These are phyloP conservation scores for Pithys albifrons DNA, from an alignment of 2,113 vertebrate species.

Conservation along the genomic window DNA sequence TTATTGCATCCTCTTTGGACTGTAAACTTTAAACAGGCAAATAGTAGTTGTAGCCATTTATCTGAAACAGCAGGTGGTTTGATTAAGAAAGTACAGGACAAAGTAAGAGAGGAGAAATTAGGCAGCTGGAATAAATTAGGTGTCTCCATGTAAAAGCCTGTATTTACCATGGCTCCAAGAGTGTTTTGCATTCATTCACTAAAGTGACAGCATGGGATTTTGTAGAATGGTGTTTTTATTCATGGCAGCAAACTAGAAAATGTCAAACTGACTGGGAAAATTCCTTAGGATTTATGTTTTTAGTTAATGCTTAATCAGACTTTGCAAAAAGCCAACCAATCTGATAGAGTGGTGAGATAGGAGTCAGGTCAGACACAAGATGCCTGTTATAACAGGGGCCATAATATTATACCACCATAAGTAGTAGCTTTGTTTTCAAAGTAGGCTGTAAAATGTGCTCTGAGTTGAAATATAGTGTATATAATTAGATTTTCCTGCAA, in stretches of 20 bases:
- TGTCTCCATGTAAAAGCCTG: neutral
- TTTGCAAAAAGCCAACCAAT: neutral
- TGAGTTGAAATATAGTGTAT: neutral
- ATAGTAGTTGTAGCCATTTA: neutral
- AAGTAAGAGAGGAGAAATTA: neutral
- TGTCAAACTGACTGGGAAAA: neutral
- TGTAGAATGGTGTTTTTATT: neutral
- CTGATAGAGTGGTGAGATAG: neutral
- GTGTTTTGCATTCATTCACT: constrained; percentile 1
- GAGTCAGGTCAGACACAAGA: neutral
- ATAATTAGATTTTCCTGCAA: neutral
- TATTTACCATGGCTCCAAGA: neutral
- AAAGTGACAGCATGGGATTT: neutral
- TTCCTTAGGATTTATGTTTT: constrained; percentile 36
- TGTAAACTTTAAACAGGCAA: neutral
- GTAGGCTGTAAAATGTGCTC: neutral
- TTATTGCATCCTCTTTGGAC: neutral
- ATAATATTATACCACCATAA: neutral
- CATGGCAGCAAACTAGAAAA: neutral
- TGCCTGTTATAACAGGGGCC: neutral
- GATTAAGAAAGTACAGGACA: neutral
- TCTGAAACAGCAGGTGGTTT: constrained; percentile 10
- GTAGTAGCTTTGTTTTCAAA: constrained; percentile 8
- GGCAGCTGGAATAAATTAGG: neutral
- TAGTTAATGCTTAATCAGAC: constrained; percentile 23